These are phyloP conservation scores for Sinocyclocheilus anshuiensis DNA, from an alignment of 2,113 vertebrate species.

Conservation along the genomic window DNA sequence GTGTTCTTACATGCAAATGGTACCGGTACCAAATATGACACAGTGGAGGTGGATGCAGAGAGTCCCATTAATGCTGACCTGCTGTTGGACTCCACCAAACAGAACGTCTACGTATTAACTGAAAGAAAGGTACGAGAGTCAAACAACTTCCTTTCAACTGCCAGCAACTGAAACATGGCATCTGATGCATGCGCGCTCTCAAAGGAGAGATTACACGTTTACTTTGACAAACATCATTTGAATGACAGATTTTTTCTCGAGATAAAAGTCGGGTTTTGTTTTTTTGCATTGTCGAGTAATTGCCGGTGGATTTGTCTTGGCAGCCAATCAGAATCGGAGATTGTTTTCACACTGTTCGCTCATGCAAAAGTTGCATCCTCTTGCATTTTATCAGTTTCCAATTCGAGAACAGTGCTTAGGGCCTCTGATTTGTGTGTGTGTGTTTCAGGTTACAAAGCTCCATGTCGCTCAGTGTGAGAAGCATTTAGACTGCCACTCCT, in stretches of 20 bases:
- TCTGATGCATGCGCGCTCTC: not conserved
- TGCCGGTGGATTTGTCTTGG: not conserved
- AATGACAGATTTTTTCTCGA: not conserved
- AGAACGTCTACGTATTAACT: constrained; percentile 80
- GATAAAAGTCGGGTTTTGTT: constrained; percentile 15
- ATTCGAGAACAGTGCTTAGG: not conserved
- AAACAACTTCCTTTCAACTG: not conserved
- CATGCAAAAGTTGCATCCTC: constrained; percentile 4
- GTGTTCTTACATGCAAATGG: constrained; percentile 75
- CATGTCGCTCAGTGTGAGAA: constrained; percentile 77
- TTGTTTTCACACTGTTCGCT: not conserved
- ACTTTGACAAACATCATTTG: constrained; percentile 8
- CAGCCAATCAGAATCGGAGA: constrained; percentile 9
- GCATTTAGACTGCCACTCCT: constrained; percentile 77
- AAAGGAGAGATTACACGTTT: constrained; percentile 15
- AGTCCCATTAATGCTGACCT: constrained; percentile 79
- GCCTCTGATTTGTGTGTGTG: constrained; percentile 33
- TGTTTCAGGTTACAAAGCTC: constrained; percentile 63
- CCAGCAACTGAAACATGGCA: not conserved
- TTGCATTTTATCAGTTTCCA: not conserved
- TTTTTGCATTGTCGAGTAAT: constrained; percentile 5
- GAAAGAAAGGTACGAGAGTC: constrained; percentile 72
- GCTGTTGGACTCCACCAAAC: constrained; percentile 73
- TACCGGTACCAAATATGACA: constrained; percentile 76
- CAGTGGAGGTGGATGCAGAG: constrained; percentile 68